These are phyloP conservation scores for Macrobrachium nipponense DNA, from an alignment of 1,140 invertebrate species.

Conservation along the genomic window DNA sequence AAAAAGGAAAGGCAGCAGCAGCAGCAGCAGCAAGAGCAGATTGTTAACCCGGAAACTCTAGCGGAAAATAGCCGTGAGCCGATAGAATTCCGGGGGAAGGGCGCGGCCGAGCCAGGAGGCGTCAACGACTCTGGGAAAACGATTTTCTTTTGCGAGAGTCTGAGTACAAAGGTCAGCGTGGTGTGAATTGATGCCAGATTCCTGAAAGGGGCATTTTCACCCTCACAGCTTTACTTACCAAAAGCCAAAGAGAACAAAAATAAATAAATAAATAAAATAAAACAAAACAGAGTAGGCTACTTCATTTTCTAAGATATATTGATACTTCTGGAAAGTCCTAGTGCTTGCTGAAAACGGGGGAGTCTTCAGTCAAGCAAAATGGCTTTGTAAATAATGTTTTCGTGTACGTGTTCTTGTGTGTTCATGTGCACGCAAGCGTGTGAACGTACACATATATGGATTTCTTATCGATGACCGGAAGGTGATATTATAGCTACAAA, in stretches of 20 bases:
- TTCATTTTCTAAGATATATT: neutral
- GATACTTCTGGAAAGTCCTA: neutral
- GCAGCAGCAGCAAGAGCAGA: too few species aligned
- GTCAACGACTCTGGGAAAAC: slow-evolving; percentile 7
- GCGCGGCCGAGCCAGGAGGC: neutral
- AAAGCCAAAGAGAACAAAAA: neutral
- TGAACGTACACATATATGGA: neutral
- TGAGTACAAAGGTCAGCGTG: slow-evolving; percentile 31
- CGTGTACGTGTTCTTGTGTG: slow-evolving; percentile 1
- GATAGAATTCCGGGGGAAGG: slow-evolving; percentile 2
- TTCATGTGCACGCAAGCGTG: neutral
- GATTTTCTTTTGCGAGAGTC: slow-evolving; percentile 14
- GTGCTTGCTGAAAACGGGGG: too few species aligned
- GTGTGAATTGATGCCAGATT: slow-evolving; percentile 17
- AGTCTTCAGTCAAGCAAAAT: neutral
- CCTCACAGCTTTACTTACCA: neutral
- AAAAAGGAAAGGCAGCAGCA: too few species aligned
- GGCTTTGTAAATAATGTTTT: neutral
- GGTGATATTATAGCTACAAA: neutral
- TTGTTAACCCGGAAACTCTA: too few species aligned
- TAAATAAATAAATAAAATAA: too few species aligned
- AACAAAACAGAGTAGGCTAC: neutral
- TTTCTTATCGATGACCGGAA: neutral
- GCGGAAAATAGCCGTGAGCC: neutral
- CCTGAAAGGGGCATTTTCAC: neutral